Conservation (phyloP, 1,140 invertebrate genomes). For the Tribolium madens region DNA sequence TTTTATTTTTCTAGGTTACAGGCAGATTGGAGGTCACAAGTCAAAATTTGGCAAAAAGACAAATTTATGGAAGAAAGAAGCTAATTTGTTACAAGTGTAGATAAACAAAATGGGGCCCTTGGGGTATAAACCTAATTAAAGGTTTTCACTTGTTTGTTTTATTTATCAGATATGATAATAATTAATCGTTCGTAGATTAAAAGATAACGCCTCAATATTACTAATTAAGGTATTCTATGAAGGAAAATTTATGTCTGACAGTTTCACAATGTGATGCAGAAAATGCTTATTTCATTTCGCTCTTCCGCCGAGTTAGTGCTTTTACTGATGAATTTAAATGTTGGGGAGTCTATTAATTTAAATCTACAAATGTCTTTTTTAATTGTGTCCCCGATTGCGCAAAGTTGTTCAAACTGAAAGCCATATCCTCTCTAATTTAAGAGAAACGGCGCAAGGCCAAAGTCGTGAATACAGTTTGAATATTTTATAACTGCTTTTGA, state of each 20-base stretch:
- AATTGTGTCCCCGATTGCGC: constrained; percentile 5
- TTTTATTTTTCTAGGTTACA: constrained; percentile 44
- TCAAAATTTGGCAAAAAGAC: constrained; percentile 44
- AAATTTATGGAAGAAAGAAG: constrained; percentile 22
- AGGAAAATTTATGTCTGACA: constrained; percentile 11
- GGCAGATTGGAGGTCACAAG: constrained; percentile 27
- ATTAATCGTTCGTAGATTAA: constrained; percentile 25
- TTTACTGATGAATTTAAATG: background rate
- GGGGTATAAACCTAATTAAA: constrained; percentile 43
- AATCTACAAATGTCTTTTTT: background rate
- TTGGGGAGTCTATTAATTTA: background rate
- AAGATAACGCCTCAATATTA: constrained; percentile 30
- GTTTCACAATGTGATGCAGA: background rate
- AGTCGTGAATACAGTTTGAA: constrained; percentile 51
- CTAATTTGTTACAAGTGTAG: constrained; percentile 8
- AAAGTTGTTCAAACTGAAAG: constrained; percentile 9
- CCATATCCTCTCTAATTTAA: constrained; percentile 30
- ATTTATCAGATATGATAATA: constrained; percentile 42
- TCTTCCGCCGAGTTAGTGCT: no score
- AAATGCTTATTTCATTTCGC: no score
- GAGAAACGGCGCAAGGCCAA: constrained; percentile 31
- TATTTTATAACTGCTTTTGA: constrained; percentile 53
- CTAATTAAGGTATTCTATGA: constrained; percentile 31
- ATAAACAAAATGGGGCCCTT: constrained; percentile 36
- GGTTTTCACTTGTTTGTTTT: constrained; percentile 38